These are phyloP conservation scores for Ivindomyrus marchei DNA, from an alignment of 2,113 vertebrate genomes.

Conservation along the genomic window DNA sequence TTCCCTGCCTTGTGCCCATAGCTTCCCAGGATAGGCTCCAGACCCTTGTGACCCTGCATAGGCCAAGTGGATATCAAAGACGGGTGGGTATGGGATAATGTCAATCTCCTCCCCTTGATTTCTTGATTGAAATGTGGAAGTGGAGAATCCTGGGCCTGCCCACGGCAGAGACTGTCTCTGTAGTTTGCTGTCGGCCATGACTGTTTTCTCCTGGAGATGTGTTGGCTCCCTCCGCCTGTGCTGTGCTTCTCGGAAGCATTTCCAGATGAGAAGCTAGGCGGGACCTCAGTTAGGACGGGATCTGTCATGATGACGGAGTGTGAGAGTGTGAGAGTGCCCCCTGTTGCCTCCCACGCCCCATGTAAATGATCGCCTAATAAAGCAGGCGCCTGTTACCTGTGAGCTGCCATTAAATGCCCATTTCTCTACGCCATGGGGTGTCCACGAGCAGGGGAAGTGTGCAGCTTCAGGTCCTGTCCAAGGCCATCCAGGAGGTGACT, in stretches of 20 bases:
- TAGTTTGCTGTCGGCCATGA: neutral
- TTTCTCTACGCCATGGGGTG: neutral
- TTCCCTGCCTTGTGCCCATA: neutral
- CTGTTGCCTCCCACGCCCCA: neutral
- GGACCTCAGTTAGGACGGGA: neutral
- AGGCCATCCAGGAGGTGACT: neutral
- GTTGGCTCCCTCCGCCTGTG: neutral
- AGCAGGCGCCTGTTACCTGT: neutral
- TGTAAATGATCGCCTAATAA: neutral
- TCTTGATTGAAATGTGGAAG: neutral
- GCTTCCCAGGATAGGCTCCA: too few species aligned
- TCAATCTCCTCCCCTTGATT: neutral
- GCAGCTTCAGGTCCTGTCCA: neutral
- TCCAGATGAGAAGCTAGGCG: neutral
- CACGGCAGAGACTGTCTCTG: neutral
- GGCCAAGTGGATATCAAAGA: neutral
- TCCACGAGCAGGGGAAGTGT: neutral
- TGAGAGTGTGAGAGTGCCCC: neutral
- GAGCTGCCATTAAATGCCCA: neutral
- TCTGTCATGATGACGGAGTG: neutral
- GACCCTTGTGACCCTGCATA: too few species aligned
- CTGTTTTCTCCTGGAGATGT: neutral
- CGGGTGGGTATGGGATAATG: neutral
- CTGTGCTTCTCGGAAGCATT: neutral
- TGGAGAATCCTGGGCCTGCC: neutral